These are phyloP conservation scores for Romanogobio albipinnatus DNA, from an alignment of 2,113 vertebrate species.

Conservation along the genomic window DNA sequence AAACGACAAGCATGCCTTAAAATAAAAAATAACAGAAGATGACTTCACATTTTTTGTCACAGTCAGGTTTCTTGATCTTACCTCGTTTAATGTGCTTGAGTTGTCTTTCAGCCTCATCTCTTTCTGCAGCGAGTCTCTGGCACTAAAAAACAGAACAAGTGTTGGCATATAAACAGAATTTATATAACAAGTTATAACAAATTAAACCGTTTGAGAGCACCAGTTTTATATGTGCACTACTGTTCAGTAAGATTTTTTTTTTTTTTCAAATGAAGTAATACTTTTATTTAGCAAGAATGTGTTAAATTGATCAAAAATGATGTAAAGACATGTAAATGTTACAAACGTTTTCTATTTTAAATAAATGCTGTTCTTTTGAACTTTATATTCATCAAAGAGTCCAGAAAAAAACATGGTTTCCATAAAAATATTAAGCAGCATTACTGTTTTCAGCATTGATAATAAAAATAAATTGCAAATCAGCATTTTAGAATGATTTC, in stretches of 20 bases:
- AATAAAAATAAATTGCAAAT: too few species aligned
- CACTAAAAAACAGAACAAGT: conserved; percentile 63
- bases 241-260: neutral
- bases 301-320: neutral
- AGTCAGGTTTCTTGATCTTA: conserved; percentile 59
- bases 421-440: neutral
- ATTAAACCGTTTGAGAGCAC: neutral
- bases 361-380: neutral
- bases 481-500: too few species aligned
- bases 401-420: neutral
- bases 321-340: neutral
- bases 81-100: conserved; percentile 82
- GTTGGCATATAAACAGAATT: neutral
- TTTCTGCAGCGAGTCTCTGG: conserved; percentile 73
- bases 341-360: neutral
- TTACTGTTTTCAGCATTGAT: neutral
- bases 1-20: neutral
- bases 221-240: neutral
- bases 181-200: neutral
- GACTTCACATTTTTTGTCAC: neutral
- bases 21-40: neutral
- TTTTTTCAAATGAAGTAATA: neutral
- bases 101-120: conserved; percentile 78
- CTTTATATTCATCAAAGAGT: neutral
- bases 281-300: neutral